Evolutionary conservation across 2,888 invertebrate genomes (phyloP).

Genomic region (Cantharis rufa): DNA sequence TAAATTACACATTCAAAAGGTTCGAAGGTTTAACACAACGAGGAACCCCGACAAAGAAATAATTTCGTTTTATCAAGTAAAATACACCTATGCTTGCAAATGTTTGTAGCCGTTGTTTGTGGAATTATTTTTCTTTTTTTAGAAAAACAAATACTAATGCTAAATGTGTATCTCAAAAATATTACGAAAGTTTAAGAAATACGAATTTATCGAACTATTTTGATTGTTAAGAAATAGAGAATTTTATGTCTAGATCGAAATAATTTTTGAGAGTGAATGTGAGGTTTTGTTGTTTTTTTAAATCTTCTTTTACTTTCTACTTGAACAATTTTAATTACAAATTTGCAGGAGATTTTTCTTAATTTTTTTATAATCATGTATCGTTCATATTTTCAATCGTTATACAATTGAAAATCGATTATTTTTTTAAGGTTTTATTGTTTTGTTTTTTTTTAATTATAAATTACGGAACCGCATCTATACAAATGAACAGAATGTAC

Average conservation of each 20-base stretch:
- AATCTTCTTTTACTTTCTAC: background rate
- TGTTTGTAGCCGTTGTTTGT: slow-evolving; percentile 7
- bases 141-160: background rate
- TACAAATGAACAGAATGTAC: background rate
- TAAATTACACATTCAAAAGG: slow-evolving; percentile 99
- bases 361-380: background rate
- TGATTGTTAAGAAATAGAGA: slow-evolving; percentile 43
- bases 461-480: background rate
- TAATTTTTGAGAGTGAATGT: slow-evolving; percentile 29
- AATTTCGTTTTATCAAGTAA: slow-evolving; percentile 35
- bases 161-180: background rate
- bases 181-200: background rate
- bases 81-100: slow-evolving; percentile 23
- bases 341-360: background rate
- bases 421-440: background rate
- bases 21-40: slow-evolving; percentile 97
- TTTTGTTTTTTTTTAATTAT: background rate
- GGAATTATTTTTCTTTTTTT: background rate
- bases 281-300: background rate
- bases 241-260: slow-evolving; percentile 40
- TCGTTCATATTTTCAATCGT: background rate
- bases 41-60: slow-evolving; percentile 81
- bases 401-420: background rate
- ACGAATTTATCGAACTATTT: slow-evolving; percentile 10
- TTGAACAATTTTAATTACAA: background rate